Base-by-base conservation (phyloP, 2,113 vertebrate genomes). In the Corythoichthys intestinalis region DNA sequence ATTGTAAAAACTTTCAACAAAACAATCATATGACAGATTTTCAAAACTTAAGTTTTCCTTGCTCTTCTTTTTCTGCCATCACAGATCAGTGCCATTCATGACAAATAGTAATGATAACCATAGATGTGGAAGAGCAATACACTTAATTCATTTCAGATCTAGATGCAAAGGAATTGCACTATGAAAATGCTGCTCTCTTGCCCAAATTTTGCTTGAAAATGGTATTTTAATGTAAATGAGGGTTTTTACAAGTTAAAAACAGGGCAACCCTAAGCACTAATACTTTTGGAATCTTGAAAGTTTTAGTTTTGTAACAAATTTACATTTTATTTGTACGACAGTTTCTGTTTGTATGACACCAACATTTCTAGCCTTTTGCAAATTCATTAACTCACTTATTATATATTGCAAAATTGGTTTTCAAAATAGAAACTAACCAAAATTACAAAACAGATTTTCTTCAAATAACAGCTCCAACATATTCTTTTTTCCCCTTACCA, bases 401-500 rank as follows among this genome's bases (percentile, higher is more conserved):
- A 13, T 34, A 4, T 1, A 58, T 58, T 13, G 5, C 34, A 6
- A 37, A 37, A 37, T 15, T 15, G 28, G 2, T 15, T 2, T 50
- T 6, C 9, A 11, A 56, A 56, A 10, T 28, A 9, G 9, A 54
- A 8, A 20, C 28, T n/a, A 54, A 28, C 9, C 20, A 20, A 20
- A 8, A 8, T 54, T 20, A 28, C 28, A 14, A 1, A 2, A 58
- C 53, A 14, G 56, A 13, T 58, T 37, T 10, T 37, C 10, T 62
- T n/a, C 15, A 44, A 62, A 44, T 61, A 7, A 37, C 13, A 39
- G 37, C 0, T 85, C 76, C 86, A 85, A 83, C 80, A 77, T 71
- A 46, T 76, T 80, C 59, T 74, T 47, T 78, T 75, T 74, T 72
- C 61, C 35, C 49, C 62, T 48, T 83, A 84, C 86, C 86, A 70